Base-by-base conservation (phyloP, 2,797 vertebrate species). In the Malacoctenus gilli region DNA sequence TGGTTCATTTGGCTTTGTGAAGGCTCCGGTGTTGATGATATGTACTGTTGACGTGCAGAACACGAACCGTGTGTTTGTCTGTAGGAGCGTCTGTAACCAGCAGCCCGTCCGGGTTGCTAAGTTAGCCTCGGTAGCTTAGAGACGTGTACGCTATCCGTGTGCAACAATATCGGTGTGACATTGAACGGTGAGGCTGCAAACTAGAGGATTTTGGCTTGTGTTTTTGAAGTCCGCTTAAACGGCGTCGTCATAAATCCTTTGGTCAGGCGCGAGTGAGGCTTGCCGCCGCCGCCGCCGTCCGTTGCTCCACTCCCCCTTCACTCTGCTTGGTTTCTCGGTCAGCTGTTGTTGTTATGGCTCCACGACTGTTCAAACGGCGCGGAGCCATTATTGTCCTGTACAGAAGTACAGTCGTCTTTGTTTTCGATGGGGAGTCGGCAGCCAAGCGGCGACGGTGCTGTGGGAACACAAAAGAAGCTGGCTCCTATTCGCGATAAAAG, bases 41-140 rank as follows among this genome's bases (percentile, higher is more conserved):
- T 11, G 2, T 11, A 1, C 4, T 1, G 23, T 30, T 3, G 8
- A 1, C 0, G 9, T 8, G 13, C 2, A 2, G 5, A 42, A 0
- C 2, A 8, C 3, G 31, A 20, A 11, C 1, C 0, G 19, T 8
- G 3, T 2, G 37, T 56, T 51, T 0, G 8, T 4, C 22, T 8
- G 14, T 14, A 8, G 40, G 13, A 4, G 18, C 50, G 38, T 34
- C 36, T 36, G 35, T 66, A 56, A 59, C 6, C 10, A 56, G 30
- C 49, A 56, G 74, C 39, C 75, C 36, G 43, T 35, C n/a, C 34
- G 14, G 18, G n/a, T 32, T 22, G 80, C 82, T 74, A 62, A 56
- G 38, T 78, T 83, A 81, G 85, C 82, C 23, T 56, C 41, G 0
- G 65, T 75, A 72, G 76, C 78, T 68, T 65, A 48, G 55, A 50